A percentile compares a stretch with the other conserved stretches of the same genome.
Conservation (phyloP, 2,113 vertebrate species). For the Poeciliopsis turrubarensis region DNA sequence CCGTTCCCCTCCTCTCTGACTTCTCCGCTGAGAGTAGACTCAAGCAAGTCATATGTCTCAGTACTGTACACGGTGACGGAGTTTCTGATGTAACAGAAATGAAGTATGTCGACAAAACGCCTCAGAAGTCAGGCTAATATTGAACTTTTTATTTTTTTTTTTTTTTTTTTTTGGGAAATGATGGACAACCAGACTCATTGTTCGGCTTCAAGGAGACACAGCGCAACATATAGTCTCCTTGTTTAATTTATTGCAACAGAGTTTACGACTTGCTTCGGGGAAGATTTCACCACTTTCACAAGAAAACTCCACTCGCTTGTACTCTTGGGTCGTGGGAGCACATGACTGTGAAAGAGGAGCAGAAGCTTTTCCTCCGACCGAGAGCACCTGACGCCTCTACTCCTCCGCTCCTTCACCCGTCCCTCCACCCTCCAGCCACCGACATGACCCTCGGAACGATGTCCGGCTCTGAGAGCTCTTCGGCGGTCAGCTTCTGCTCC, state of each 20-base stretch:
- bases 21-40: constrained; percentile 26
- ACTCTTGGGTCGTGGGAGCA: constrained; percentile 12
- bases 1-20: constrained; percentile 41
- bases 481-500: constrained; percentile 76
- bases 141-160: too few species aligned
- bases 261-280: background rate
- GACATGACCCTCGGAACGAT: constrained; percentile 83
- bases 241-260: background rate
- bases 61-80: constrained; percentile 2
- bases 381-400: constrained; percentile 31
- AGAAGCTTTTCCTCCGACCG: constrained; percentile 19
- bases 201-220: background rate
- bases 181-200: background rate
- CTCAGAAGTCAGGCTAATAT: background rate
- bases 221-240: background rate
- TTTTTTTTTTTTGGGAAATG: background rate
- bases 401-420: background rate
- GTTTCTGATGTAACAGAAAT: background rate
- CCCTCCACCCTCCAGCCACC: background rate
- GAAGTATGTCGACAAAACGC: background rate
- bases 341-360: constrained; percentile 37
- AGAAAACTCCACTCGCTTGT: background rate
- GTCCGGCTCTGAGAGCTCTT: constrained; percentile 69
- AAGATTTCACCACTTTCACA: constrained; percentile 9
- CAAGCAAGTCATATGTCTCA: constrained; percentile 22